phyloP scores from a whole-genome alignment of 2,888 invertebrate species.

The Sinohyriopsis cumingii region DNA sequence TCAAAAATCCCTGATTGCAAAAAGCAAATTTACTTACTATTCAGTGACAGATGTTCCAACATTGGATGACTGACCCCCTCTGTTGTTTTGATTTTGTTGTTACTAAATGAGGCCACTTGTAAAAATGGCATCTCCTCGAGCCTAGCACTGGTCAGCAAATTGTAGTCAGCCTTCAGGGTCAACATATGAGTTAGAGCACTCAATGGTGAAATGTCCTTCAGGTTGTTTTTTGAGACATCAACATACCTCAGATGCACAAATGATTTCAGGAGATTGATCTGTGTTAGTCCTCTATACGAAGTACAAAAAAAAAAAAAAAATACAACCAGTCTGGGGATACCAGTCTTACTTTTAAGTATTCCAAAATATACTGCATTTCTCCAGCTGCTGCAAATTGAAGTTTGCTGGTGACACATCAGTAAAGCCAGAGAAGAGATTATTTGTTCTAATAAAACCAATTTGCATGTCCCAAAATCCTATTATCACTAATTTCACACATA shows the following conservation, averaged over 20 bases:
- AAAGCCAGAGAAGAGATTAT: too few species aligned
- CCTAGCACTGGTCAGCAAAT: conserved; percentile 61
- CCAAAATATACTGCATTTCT: too few species aligned
- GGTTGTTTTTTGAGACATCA: conserved; percentile 68
- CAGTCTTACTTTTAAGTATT: too few species aligned
- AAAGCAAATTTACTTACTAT: conserved; percentile 58
- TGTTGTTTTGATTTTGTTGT: conserved; percentile 67
- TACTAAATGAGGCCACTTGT: conserved; percentile 68
- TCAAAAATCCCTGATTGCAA: too few species aligned
- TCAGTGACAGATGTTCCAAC: conserved; percentile 68
- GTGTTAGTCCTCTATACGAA: conserved; percentile 66
- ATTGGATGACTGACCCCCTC: conserved; percentile 70
- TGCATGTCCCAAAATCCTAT: too few species aligned
- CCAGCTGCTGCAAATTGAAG: too few species aligned
- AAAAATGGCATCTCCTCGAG: conserved; percentile 70
- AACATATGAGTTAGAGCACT: conserved; percentile 68
- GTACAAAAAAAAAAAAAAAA: conserved; percentile 8
- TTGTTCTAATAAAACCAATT: too few species aligned
- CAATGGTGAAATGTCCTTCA: conserved; percentile 68
- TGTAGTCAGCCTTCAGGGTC: conserved; percentile 68
- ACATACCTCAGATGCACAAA: conserved; percentile 71
- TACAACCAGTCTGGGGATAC: background rate
- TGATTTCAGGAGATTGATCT: conserved; percentile 64
- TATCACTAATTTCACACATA: too few species aligned
- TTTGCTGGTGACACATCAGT: too few species aligned